A percentile compares a stretch with the other conserved stretches of the same genome.
phyloP scores from a whole-genome alignment of 2,797 vertebrate species.

The Glossophaga mutica region DNA sequence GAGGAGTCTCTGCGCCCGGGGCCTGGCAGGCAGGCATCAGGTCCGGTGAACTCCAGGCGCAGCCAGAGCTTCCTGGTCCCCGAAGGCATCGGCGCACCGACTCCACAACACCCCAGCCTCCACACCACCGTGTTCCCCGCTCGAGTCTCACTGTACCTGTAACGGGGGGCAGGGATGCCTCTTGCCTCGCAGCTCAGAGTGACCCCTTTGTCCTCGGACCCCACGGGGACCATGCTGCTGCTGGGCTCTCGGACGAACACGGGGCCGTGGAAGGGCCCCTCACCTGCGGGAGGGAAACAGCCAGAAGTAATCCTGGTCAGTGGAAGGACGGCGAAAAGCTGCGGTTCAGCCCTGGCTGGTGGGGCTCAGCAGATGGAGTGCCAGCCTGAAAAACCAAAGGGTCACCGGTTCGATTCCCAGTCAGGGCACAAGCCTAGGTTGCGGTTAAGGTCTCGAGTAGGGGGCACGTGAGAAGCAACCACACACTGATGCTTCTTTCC shows the following conservation, averaged over 20 bases:
- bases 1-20: no score
- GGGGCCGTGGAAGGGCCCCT: constrained; percentile 56
- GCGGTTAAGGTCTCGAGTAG: no score
- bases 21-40: no score
- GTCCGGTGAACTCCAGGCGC: no score
- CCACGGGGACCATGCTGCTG: constrained; percentile 58
- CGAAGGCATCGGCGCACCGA: not conserved
- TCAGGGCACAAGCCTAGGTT: no score
- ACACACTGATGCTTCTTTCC: no score
- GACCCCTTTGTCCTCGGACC: constrained; percentile 63
- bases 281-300: not conserved
- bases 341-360: no score
- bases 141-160: constrained; percentile 49
- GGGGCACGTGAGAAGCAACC: no score
- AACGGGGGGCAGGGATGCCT: constrained; percentile 68
- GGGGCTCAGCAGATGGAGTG: no score
- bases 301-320: not conserved
- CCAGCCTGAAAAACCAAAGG: no score
- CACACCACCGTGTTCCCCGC: rapidly evolving
- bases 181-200: constrained; percentile 54
- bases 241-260: constrained; percentile 70
- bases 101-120: not conserved
- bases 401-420: no score
- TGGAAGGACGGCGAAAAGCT: not conserved
- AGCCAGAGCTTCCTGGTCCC: not conserved